Percentiles rank a stretch among this genome's conserved stretches.
phyloP scores from a whole-genome alignment of 92 coral and sea anemone genomes.

The Umimayanthus kanabou region DNA sequence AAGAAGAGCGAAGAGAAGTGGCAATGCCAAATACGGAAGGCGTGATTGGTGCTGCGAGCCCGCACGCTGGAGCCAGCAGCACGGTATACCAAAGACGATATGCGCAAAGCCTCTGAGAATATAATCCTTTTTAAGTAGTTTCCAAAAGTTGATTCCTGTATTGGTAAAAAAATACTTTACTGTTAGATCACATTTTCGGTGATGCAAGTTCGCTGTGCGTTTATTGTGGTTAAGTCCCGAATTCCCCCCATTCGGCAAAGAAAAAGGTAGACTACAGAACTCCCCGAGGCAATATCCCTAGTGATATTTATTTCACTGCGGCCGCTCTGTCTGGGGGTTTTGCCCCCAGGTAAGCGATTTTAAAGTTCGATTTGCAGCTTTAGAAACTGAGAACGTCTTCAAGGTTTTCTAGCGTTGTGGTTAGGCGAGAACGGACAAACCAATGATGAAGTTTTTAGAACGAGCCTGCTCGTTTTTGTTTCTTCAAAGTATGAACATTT shows the following conservation, averaged over 20 bases:
- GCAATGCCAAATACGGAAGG: background rate
- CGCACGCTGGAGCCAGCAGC: conserved; percentile 28
- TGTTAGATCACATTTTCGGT: background rate
- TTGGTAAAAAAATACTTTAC: background rate
- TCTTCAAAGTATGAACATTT: too few relatives aligned
- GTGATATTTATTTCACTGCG: background rate
- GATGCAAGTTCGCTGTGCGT: background rate
- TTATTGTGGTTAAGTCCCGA: too few relatives aligned
- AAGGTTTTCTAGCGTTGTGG: too few relatives aligned
- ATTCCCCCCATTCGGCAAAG: background rate
- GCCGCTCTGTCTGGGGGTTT: background rate
- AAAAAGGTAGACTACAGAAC: background rate
- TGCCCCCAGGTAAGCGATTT: background rate
- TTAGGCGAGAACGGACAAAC: too few relatives aligned
- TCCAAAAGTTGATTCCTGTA: conserved; percentile 16
- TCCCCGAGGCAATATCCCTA: background rate
- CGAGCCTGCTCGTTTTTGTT: too few relatives aligned
- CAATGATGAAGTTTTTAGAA: too few relatives aligned
- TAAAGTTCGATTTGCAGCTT: too few relatives aligned
- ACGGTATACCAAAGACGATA: conserved; percentile 18
- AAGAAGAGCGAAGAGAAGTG: conserved; percentile 20
- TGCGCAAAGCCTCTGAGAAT: conserved; percentile 24
- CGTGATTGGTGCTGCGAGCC: background rate
- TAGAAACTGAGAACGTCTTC: too few relatives aligned
- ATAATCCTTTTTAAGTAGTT: conserved; percentile 22